phyloP scores from a whole-genome alignment of 2,113 vertebrate species.

The Irena cyanogastra region DNA sequence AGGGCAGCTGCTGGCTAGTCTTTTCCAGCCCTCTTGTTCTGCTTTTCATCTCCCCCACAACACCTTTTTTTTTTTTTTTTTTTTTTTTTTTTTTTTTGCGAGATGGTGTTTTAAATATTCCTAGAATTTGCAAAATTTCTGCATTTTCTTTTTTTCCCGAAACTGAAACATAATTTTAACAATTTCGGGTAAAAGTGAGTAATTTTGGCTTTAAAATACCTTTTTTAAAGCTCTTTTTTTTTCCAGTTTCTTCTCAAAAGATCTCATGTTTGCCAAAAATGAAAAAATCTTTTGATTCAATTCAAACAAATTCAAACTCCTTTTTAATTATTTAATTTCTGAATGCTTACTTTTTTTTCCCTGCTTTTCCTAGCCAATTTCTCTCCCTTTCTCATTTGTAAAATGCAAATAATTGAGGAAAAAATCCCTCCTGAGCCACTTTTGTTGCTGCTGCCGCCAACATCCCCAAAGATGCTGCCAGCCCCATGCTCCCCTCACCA shows the following conservation, averaged over 20 bases:
- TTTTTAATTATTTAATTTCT: neutral
- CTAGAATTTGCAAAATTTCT: neutral
- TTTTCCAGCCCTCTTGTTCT: neutral
- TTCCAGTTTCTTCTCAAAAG: neutral
- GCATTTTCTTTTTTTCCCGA: neutral
- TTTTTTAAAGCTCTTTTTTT: neutral
- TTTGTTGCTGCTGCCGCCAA: neutral
- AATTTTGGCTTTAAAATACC: neutral
- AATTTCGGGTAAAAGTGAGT: neutral
- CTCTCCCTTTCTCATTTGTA: neutral
- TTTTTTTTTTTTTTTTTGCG: neutral
- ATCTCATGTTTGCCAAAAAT: neutral
- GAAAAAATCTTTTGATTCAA: neutral
- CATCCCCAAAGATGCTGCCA: neutral
- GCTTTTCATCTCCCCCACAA: neutral
- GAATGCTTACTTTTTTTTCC: neutral
- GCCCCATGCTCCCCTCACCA: accelerated
- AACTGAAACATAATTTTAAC: neutral
- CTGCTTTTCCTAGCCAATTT: neutral
- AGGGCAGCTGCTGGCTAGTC: neutral
- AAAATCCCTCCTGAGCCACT: neutral
- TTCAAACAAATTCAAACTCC: neutral
- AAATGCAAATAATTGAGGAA: neutral
- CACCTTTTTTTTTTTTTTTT: neutral
- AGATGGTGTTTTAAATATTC: neutral